Percentiles rank a stretch among this genome's conserved stretches.
Evolutionary conservation across 2,888 invertebrate genomes (phyloP).

Genomic region (Callosobruchus maculatus): DNA sequence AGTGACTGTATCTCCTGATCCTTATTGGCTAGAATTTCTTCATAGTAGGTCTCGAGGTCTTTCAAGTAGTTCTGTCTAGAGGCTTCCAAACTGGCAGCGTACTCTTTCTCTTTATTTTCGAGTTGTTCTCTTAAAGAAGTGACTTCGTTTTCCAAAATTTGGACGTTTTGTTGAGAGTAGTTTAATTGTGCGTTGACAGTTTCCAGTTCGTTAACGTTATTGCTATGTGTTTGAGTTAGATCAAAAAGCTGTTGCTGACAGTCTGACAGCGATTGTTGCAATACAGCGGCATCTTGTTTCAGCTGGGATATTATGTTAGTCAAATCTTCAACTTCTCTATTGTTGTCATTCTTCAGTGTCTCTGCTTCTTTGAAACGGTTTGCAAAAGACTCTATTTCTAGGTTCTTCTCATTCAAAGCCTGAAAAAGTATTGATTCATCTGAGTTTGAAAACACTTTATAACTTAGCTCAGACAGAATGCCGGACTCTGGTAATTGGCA

Average conservation of each 20-base stretch:
- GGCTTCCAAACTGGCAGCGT: conserved; percentile 17
- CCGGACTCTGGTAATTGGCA: too few species aligned
- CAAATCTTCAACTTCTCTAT: conserved; percentile 31
- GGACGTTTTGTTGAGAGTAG: conserved; percentile 21
- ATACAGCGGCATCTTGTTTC: conserved; percentile 19
- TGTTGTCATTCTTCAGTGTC: conserved; percentile 27
- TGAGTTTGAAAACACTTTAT: too few species aligned
- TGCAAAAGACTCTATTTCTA: conserved; percentile 17
- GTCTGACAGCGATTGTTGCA: conserved; percentile 21
- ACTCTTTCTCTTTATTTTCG: conserved; percentile 22
- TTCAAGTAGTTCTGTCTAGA: conserved; percentile 18
- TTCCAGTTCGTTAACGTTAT: conserved; percentile 22
- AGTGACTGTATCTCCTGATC: conserved; percentile 36
- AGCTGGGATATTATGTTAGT: conserved; percentile 24
- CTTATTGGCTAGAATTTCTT: conserved; percentile 35
- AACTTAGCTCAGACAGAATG: too few species aligned
- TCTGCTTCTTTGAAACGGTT: conserved; percentile 23
- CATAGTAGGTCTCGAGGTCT: conserved; percentile 32
- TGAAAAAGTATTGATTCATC: conserved; percentile 1
- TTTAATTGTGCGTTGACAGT: conserved; percentile 19
- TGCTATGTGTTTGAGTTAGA: conserved; percentile 18
- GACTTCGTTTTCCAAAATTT: conserved; percentile 22
- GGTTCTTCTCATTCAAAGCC: conserved; percentile 25
- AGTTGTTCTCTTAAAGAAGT: conserved; percentile 16
- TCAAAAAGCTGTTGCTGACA: conserved; percentile 22